phyloP scores from a whole-genome alignment of 2,797 vertebrate genomes.

The Ptychobarbus kaznakovi region DNA sequence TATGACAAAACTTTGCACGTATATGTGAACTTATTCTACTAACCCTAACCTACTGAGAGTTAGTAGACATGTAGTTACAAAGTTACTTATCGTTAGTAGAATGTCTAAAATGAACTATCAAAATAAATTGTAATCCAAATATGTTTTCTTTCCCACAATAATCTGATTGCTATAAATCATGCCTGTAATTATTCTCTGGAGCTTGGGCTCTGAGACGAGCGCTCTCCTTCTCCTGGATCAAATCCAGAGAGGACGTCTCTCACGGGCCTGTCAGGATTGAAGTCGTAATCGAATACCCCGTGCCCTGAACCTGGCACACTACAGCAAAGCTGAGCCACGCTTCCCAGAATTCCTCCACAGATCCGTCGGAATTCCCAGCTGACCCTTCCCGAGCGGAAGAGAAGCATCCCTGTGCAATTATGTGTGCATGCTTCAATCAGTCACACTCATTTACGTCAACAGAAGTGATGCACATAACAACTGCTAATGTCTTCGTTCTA shows the following conservation, averaged over 20 bases:
- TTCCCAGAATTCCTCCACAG: constrained; percentile 35
- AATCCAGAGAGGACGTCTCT: background rate
- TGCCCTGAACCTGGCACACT: constrained; percentile 30
- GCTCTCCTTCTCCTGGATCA: background rate
- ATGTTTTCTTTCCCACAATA: background rate
- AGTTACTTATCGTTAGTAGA: background rate
- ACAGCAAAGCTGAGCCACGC: background rate
- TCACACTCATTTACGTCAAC: background rate
- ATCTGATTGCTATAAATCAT: background rate
- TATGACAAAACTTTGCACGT: background rate
- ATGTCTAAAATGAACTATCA: background rate
- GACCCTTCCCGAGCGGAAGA: background rate
- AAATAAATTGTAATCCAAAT: background rate
- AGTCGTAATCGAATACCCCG: background rate
- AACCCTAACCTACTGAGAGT: background rate
- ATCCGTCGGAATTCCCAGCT: background rate
- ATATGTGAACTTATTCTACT: background rate
- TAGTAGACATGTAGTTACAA: background rate
- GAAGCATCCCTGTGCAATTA: constrained; percentile 12
- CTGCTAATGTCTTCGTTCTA: background rate
- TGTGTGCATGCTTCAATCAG: background rate
- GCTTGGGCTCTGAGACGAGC: background rate
- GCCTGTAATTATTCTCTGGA: background rate
- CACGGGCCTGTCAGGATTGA: background rate
- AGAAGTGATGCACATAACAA: background rate